These are phyloP conservation scores for Tridacna gigas DNA, from an alignment of 2,888 invertebrate genomes.

Conservation along the genomic window DNA sequence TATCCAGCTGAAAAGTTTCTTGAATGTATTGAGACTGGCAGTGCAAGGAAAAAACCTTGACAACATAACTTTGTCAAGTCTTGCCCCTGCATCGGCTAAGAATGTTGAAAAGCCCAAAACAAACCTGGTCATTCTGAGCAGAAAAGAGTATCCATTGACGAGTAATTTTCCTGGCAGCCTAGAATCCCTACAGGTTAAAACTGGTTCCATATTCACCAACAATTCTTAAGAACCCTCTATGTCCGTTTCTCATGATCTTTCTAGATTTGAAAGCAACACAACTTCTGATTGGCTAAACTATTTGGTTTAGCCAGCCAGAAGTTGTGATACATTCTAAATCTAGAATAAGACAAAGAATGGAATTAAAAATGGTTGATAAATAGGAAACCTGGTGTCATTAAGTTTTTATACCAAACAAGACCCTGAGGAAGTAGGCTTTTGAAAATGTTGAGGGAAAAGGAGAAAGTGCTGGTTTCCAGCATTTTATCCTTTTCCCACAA, in stretches of 20 bases:
- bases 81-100: slow-evolving; percentile 78
- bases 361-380: too few species aligned
- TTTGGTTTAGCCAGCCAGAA: too few species aligned
- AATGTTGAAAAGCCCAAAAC: slow-evolving; percentile 80
- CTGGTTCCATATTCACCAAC: too few species aligned
- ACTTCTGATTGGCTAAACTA: too few species aligned
- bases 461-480: neutral
- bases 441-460: neutral
- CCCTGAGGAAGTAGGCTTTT: too few species aligned
- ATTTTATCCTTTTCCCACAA: neutral
- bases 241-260: too few species aligned
- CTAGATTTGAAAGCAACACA: too few species aligned
- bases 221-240: too few species aligned
- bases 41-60: slow-evolving; percentile 74
- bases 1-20: slow-evolving; percentile 80
- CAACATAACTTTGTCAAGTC: slow-evolving; percentile 74
- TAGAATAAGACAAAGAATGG: too few species aligned
- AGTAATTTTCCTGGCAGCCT: slow-evolving; percentile 79
- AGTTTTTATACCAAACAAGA: too few species aligned
- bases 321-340: too few species aligned
- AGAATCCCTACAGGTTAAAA: slow-evolving; percentile 73
- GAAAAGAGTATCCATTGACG: slow-evolving; percentile 82
- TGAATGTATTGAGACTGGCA: slow-evolving; percentile 74
- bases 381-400: too few species aligned
- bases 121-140: slow-evolving; percentile 70